Evolutionary conservation across 2,113 vertebrate species (phyloP), one percentile per base, ranked within the genome.

Genomic region (Solea senegalensis): DNA sequence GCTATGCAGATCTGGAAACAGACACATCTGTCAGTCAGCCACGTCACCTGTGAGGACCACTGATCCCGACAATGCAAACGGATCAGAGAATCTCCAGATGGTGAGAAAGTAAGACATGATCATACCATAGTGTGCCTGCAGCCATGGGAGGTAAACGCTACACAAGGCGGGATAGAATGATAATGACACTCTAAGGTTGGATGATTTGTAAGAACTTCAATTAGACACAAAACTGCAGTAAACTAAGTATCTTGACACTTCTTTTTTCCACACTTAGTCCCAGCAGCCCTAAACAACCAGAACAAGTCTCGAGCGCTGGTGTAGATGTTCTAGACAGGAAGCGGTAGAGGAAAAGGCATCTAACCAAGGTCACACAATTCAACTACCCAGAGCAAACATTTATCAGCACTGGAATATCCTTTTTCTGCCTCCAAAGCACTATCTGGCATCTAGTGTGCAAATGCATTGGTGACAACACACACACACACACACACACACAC

Each of bases 401-500:
- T 53, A 43, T 53, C 74, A 56, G 58, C 56, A 28, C 43, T 5
- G 9, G 10, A 45, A 55, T n/a, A 28, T 44, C 52, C 45, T 11
- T 14, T 56, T 9, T 45, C 70, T 46, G 69, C 78, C 69, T 61
- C 67, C 62, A 51, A 74, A 77, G 69, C 74, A 16, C 78, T 68
- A 71, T 9, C 9, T 72, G 54, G 49, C 67, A 9, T 76, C 65
- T 74, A 69, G 45, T 63, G 73, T 53, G 75, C 76, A 64, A 81
- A 85, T 81, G 83, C 83, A 81, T 80, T 78, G 55, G 60, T 80
- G 81, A 82, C 76, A 66, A 82, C 78, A 86, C 83, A 80, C 78
- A 87, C 82, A 86, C 88, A 86, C 34, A 10, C 11, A 48, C 45
- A 48, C 21, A 21, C 21, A 85, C 84, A 82, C 80, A 88, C 83